Evolutionary conservation across 2,888 invertebrate genomes (phyloP).

Genomic region (Lathronympha strigana): DNA sequence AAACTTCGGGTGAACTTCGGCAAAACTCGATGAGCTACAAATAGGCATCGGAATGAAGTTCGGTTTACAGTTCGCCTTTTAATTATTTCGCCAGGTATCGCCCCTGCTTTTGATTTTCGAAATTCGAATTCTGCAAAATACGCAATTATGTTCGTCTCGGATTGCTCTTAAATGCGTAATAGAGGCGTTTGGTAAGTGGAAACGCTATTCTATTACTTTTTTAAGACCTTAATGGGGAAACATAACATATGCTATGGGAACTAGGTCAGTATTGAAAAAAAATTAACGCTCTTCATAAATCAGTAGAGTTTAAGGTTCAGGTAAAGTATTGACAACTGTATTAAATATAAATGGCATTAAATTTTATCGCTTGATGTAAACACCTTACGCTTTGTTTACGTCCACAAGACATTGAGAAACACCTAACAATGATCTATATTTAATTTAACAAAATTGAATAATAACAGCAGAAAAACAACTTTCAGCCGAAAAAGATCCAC

Average conservation of each 20-base stretch:
- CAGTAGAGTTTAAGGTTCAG: too few relatives aligned
- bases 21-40: slow-evolving; percentile 77
- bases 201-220: slow-evolving; percentile 30
- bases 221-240: not conserved
- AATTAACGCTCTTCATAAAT: too few relatives aligned
- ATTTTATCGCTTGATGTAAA: too few relatives aligned
- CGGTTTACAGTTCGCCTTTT: slow-evolving; percentile 79
- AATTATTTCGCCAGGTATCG: slow-evolving; percentile 79
- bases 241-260: not conserved
- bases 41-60: slow-evolving; percentile 82
- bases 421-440: too few relatives aligned
- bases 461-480: slow-evolving; percentile 11
- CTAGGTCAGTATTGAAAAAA: not conserved
- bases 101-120: slow-evolving; percentile 59
- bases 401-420: too few relatives aligned
- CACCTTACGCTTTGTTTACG: too few relatives aligned
- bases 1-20: slow-evolving; percentile 58
- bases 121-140: slow-evolving; percentile 57
- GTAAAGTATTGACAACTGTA: too few relatives aligned
- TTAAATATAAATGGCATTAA: too few relatives aligned
- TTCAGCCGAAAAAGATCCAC: slow-evolving; percentile 19
- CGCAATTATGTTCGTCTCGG: slow-evolving; percentile 57
- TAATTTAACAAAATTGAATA: slow-evolving; percentile 10
- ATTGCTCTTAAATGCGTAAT: slow-evolving; percentile 39
- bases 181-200: slow-evolving; percentile 29